A percentile compares a stretch with the other conserved stretches of the same genome.
phyloP scores from a whole-genome alignment of 2,797 vertebrate species.

The Dicrostonyx torquatus region DNA sequence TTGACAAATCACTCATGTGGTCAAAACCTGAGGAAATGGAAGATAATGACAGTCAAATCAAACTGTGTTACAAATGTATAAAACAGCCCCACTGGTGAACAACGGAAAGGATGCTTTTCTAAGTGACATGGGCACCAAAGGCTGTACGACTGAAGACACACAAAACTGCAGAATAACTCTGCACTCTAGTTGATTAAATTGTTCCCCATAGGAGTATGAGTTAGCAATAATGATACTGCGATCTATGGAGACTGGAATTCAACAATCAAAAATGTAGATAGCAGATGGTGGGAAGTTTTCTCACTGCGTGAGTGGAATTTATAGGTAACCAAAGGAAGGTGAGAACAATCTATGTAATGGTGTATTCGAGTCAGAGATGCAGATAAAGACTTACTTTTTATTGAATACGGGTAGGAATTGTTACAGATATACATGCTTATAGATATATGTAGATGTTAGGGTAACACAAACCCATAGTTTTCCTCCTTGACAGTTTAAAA shows the following conservation, averaged over 20 bases:
- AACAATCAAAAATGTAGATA: conserved; percentile 28
- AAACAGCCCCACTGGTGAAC: not conserved
- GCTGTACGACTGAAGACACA: not conserved
- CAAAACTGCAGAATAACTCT: not conserved
- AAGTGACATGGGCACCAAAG: not conserved
- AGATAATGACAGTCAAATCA: not conserved
- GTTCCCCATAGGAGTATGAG: not conserved
- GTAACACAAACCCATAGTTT: not conserved
- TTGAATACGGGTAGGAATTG: too few species aligned
- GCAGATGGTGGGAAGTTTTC: not conserved
- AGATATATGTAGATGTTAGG: not conserved
- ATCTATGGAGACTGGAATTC: not conserved
- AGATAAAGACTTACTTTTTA: not conserved
- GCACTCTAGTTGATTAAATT: not conserved
- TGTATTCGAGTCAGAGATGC: not conserved
- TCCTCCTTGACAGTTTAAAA: not conserved
- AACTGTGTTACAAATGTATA: not conserved
- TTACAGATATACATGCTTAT: not conserved
- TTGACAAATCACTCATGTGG: conserved; percentile 6
- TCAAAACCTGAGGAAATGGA: conserved; percentile 17
- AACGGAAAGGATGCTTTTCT: not conserved
- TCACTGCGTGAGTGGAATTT: not conserved
- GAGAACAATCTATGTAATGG: not conserved
- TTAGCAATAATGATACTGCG: not conserved
- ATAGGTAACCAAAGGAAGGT: not conserved